phyloP scores from a whole-genome alignment of 2,113 vertebrate species.

The Elgaria multicarinata region DNA sequence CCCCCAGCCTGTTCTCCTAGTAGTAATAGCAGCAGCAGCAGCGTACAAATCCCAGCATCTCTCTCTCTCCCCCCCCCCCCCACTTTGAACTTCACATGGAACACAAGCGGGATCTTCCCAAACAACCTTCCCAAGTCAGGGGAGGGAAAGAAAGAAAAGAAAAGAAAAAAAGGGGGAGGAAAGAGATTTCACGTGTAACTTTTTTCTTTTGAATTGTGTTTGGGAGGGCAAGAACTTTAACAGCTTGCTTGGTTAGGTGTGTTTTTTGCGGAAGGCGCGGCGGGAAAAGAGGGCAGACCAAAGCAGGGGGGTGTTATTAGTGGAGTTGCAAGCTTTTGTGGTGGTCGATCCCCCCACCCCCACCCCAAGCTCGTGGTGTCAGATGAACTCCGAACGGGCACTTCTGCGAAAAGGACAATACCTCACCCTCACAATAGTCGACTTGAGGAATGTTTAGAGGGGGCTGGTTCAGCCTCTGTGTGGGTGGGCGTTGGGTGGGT shows the following conservation, averaged over 20 bases:
- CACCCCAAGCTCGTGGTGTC: slow-evolving; percentile 68
- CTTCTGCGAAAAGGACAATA: slow-evolving; percentile 58
- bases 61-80: slow-evolving; percentile 74
- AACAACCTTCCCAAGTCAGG: slow-evolving; percentile 78
- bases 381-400: slow-evolving; percentile 65
- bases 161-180: no score
- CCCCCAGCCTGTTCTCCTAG: slow-evolving; percentile 85
- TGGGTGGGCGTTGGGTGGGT: background rate
- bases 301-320: slow-evolving; percentile 5
- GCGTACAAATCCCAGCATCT: slow-evolving; percentile 80
- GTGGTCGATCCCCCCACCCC: slow-evolving; percentile 55
- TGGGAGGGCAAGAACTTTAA: slow-evolving; percentile 57
- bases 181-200: slow-evolving; percentile 75
- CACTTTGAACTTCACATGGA: slow-evolving; percentile 77
- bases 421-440: slow-evolving; percentile 62
- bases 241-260: slow-evolving; percentile 51
- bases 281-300: background rate
- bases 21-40: slow-evolving; percentile 25
- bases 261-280: background rate
- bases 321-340: slow-evolving; percentile 53
- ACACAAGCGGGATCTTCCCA: slow-evolving; percentile 72
- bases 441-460: slow-evolving; percentile 60
- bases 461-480: slow-evolving; percentile 50
- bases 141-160: background rate
- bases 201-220: slow-evolving; percentile 77